phyloP scores from a whole-genome alignment of 2,888 invertebrate genomes.

The Leptogaster cylindrica region DNA sequence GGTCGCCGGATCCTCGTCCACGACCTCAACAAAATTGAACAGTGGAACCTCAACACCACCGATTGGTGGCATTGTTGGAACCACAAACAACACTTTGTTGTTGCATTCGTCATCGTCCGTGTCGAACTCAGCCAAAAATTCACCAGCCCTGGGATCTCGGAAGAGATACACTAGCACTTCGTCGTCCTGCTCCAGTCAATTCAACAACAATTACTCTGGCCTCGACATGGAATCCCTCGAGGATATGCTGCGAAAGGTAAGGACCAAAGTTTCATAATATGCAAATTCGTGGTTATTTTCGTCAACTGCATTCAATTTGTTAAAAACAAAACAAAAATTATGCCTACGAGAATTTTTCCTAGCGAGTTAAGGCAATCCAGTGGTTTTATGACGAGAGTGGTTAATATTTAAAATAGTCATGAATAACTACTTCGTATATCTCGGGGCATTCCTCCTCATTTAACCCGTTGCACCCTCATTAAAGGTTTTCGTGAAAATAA shows the following conservation, averaged over 20 bases:
- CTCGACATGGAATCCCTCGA: slow-evolving; percentile 78
- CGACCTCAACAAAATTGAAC: not conserved
- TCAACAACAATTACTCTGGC: slow-evolving; percentile 68
- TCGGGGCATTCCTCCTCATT: too few relatives aligned
- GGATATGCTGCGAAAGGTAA: slow-evolving; percentile 81
- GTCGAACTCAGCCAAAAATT: slow-evolving; percentile 56
- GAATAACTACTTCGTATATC: too few relatives aligned
- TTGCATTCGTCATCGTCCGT: slow-evolving; percentile 46
- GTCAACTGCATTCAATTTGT: too few relatives aligned
- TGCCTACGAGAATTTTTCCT: too few relatives aligned
- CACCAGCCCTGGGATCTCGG: slow-evolving; percentile 68
- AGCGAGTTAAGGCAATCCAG: too few relatives aligned
- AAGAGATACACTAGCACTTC: slow-evolving; percentile 68
- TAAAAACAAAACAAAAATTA: too few relatives aligned
- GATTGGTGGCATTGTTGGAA: slow-evolving; percentile 10
- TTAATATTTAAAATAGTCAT: too few relatives aligned
- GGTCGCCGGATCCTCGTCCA: slow-evolving; percentile 45
- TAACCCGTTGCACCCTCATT: too few relatives aligned
- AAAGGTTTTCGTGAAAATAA: too few relatives aligned
- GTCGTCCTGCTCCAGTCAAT: slow-evolving; percentile 68
- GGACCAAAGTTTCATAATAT: slow-evolving; percentile 43
- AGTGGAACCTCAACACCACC: slow-evolving; percentile 25
- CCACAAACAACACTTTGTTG: not conserved
- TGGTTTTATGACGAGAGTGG: too few relatives aligned
- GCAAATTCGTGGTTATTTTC: not conserved